Conservation (phyloP, 2,888 invertebrate genomes). For the Zygogramma bicolorata region DNA sequence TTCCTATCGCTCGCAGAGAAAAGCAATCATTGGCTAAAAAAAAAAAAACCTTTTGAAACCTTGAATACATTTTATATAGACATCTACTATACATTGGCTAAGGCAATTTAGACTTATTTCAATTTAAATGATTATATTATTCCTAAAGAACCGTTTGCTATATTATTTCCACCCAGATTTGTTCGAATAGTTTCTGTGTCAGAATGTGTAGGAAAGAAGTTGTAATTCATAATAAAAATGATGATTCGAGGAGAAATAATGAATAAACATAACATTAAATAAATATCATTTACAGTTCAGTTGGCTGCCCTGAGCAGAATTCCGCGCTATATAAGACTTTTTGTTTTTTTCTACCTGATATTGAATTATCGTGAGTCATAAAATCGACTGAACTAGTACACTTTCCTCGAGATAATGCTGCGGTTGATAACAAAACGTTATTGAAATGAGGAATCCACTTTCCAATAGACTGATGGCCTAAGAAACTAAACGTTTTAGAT, state of each 20-base stretch:
- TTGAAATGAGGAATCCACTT: not conserved
- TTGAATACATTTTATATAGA: no score
- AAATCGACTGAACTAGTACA: slow-evolving; percentile 20
- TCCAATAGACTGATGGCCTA: not conserved
- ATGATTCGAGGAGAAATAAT: slow-evolving; percentile 16
- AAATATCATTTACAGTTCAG: slow-evolving; percentile 21
- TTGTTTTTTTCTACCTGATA: not conserved
- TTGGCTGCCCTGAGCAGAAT: slow-evolving; percentile 10
- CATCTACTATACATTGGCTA: no score
- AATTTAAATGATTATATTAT: not conserved
- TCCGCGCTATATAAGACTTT: slow-evolving; percentile 20
- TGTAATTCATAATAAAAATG: slow-evolving; percentile 17
- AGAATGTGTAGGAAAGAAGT: not conserved
- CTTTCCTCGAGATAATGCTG: slow-evolving; percentile 19
- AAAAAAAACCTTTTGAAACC: no score
- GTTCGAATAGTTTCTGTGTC: not conserved
- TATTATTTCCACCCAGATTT: slow-evolving; percentile 1
- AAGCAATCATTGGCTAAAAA: no score
- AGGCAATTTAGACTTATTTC: not conserved
- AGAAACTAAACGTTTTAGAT: not conserved
- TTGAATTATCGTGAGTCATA: slow-evolving; percentile 7
- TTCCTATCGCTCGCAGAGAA: no score
- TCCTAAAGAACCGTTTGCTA: not conserved
- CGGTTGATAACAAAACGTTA: not conserved
- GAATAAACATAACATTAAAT: slow-evolving; percentile 21